Base-by-base conservation (phyloP, 2,888 invertebrate species). In the Limnephilus rhombicus region DNA sequence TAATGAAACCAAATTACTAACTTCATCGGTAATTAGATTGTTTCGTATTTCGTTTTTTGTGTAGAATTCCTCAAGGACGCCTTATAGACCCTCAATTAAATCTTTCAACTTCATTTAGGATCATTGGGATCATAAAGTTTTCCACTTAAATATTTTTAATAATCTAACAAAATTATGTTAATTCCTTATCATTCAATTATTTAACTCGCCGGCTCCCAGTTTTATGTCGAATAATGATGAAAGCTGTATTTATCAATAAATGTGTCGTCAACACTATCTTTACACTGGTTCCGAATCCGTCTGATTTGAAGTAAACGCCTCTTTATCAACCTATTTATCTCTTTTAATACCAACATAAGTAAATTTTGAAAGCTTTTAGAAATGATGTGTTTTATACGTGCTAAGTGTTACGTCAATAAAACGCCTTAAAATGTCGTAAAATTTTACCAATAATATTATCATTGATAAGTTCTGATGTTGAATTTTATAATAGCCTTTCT, bases 291-390 rank as follows among this genome's bases (percentile, higher is more conserved):
- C 1, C 1, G 24, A 68, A 68, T 68, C 68, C 24, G 9, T n/a
- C 24, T 68, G 24, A 24, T n/a, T 68, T 18, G 83, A 31, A 15
- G 37, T 37, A 83, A 45, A 34, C 87, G 87, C 87, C 68, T 29
- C 29, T 53, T 87, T 68, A 87, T 87, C 87, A 53, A 18, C 31
- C 18, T 53, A 53, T 18, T 2, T 4, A 89, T 89, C 41, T 34
- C 29, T 12, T 80, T 89, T 89, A 68, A 68, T 9, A 24, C 7
- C 68, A 9, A 9, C 7, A 89, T 80, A 87, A 87, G 87, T 31
- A 37, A 37, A 80, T 37, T 89, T 80, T 89, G 88, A 89, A 80
- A 89, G 88, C 80, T 80, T 89, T 89, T 89, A 34, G 80, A 34
- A 80, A 89, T 89, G 9, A 80, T 37, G 80, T 37, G 88, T 80